phyloP scores from a whole-genome alignment of 2,113 vertebrate genomes.

The Apeltes quadracus region DNA sequence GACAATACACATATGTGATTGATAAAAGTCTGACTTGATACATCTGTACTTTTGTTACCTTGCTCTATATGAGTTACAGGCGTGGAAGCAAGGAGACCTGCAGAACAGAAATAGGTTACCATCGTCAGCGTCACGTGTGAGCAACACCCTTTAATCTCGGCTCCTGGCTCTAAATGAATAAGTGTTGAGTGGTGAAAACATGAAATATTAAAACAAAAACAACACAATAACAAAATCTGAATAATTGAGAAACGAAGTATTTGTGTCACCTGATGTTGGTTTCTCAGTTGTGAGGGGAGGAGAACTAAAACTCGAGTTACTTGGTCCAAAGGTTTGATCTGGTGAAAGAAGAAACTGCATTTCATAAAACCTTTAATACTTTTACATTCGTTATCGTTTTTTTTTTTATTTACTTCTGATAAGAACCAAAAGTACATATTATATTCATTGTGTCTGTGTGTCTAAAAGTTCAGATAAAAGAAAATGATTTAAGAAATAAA shows the following conservation, averaged over 20 bases:
- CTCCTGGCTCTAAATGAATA: background rate
- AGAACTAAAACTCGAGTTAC: background rate
- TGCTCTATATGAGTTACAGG: background rate
- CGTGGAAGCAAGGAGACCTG: background rate
- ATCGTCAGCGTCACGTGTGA: background rate
- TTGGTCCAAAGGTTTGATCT: background rate
- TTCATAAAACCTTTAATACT: background rate
- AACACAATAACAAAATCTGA: background rate
- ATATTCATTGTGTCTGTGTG: no score
- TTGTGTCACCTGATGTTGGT: background rate
- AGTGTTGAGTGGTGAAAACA: background rate
- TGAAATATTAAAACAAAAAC: background rate
- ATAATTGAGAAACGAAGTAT: background rate
- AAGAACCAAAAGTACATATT: no score
- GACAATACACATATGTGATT: background rate
- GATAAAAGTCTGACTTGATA: background rate
- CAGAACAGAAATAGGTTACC: background rate
- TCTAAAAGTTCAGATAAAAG: no score
- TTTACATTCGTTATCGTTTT: no score
- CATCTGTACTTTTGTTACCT: background rate
- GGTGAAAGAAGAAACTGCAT: background rate
- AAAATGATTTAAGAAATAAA: no score
- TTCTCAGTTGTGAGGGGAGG: background rate
- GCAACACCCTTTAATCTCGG: background rate
- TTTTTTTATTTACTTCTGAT: no score